Conservation (phyloP, 1,140 invertebrate species). For the Drosophila sucinea region DNA sequence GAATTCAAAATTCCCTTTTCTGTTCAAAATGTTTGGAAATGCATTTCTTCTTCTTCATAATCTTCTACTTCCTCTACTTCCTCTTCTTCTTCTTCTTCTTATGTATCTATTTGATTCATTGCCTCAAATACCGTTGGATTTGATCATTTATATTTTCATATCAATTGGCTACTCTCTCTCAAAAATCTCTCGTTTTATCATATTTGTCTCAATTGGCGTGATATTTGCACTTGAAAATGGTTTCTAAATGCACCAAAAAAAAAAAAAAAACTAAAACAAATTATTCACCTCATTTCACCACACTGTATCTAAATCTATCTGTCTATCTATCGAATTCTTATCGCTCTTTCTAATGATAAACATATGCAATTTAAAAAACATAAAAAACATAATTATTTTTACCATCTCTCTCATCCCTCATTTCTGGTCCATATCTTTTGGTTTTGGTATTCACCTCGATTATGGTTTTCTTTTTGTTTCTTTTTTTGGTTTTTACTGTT, state of each 20-base stretch:
- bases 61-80: background rate
- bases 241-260: background rate
- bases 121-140: constrained; percentile 42
- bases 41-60: background rate
- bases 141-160: constrained; percentile 1
- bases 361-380: constrained; percentile 58
- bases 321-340: constrained; percentile 11
- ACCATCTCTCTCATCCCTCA: constrained; percentile 66
- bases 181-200: too few species aligned
- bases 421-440: constrained; percentile 13
- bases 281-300: constrained; percentile 26
- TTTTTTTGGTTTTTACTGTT: constrained; percentile 21
- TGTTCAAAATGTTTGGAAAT: constrained; percentile 13
- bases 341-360: constrained; percentile 38
- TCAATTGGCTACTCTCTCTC: too few species aligned
- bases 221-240: background rate
- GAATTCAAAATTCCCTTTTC: constrained; percentile 15
- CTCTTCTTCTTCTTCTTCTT: constrained; percentile 5
- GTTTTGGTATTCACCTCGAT: background rate
- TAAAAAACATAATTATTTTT: constrained; percentile 62
- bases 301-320: constrained; percentile 25
- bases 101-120: constrained; percentile 28
- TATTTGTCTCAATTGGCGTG: background rate
- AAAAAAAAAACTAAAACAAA: too few species aligned
- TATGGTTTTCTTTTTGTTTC: constrained; percentile 17